Evolutionary conservation across 2,113 vertebrate species (phyloP).

Genomic region (Lagopus leucura): DNA sequence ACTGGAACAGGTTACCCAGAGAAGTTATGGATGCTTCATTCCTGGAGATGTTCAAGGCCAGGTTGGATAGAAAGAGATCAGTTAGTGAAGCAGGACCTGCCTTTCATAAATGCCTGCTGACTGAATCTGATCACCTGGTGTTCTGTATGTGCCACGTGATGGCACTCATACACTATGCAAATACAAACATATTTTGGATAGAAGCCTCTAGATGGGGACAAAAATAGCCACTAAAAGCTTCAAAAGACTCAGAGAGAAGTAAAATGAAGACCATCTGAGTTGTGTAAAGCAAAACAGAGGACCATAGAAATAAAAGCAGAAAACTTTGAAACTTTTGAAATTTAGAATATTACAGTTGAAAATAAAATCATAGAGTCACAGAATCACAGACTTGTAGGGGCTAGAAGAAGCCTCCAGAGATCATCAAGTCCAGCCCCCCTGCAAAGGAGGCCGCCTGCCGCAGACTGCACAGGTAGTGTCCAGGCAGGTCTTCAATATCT

Average conservation of each 20-base stretch:
- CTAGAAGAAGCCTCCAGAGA: no score
- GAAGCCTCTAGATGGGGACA: neutral
- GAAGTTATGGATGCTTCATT: no score
- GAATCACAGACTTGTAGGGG: no score
- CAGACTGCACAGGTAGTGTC: no score
- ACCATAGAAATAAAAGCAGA: neutral
- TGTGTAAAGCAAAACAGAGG: neutral
- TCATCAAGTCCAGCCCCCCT: no score
- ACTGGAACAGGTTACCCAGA: no score
- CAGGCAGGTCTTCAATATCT: no score
- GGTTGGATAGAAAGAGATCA: neutral
- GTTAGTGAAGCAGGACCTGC: neutral
- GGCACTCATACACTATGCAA: neutral
- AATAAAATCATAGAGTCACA: neutral
- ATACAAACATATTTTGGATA: neutral
- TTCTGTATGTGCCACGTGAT: neutral
- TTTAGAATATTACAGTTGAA: neutral
- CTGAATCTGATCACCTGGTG: neutral
- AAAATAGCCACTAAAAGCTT: neutral
- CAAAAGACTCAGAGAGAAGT: neutral
- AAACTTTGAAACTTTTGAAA: neutral
- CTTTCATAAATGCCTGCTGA: neutral
- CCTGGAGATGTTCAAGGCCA: no score
- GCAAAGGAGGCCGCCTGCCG: no score
- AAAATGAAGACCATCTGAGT: neutral